Evolutionary conservation across 2,113 vertebrate genomes (phyloP).

Genomic region (Natator depressus): DNA sequence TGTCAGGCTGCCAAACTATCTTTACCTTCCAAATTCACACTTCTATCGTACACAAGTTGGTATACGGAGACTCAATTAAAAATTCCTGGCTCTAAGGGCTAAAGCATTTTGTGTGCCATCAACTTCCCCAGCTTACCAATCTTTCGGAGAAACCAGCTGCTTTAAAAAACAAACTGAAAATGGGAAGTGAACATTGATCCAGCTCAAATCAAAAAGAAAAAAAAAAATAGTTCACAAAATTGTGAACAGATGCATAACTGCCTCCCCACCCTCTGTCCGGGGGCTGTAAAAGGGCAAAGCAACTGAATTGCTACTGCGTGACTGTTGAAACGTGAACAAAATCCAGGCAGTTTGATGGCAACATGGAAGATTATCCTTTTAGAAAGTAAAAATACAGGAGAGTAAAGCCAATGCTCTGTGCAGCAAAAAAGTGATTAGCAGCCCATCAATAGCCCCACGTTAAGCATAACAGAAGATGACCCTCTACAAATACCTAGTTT

Average conservation of each 20-base stretch:
- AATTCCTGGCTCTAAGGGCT: neutral
- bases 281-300: slow-evolving; percentile 21
- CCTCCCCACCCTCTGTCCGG: neutral
- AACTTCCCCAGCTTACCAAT: neutral
- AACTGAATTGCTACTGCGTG: neutral
- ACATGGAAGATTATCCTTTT: slow-evolving; percentile 37
- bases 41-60: neutral
- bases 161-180: slow-evolving; percentile 21
- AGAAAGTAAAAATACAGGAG: slow-evolving; percentile 39
- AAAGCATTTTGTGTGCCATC: neutral
- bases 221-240: neutral
- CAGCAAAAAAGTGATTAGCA: slow-evolving; percentile 43
- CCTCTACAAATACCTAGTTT: slow-evolving; percentile 51
- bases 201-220: neutral
- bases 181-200: neutral
- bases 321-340: slow-evolving; percentile 25
- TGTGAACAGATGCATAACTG: slow-evolving; percentile 1
- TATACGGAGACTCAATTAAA: neutral
- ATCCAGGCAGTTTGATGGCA: slow-evolving; percentile 27
- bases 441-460: neutral
- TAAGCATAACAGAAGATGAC: slow-evolving; percentile 45
- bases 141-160: slow-evolving; percentile 25
- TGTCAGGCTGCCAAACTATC: slow-evolving; percentile 10
- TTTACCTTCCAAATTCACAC: slow-evolving; percentile 14
- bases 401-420: neutral